Evolutionary conservation across 2,113 vertebrate species (phyloP).

Genomic region (Anarhynchus alexandrinus): DNA sequence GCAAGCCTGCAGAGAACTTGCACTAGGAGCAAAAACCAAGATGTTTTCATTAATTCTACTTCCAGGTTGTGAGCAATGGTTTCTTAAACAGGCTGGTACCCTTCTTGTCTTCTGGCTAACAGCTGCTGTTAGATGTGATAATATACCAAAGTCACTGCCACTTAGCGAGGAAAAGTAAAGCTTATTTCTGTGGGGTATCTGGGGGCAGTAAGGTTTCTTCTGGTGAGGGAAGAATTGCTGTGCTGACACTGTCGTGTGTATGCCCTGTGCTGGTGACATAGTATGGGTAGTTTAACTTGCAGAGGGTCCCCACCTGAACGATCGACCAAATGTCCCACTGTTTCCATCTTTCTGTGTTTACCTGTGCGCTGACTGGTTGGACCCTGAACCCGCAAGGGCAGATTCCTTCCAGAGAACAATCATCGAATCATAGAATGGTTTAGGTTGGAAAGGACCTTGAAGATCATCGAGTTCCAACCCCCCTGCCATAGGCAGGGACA

Average conservation of each 20-base stretch:
- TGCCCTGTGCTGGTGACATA: not conserved
- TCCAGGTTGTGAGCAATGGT: constrained; percentile 33
- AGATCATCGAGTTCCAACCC: no score
- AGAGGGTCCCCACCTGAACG: not conserved
- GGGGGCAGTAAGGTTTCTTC: not conserved
- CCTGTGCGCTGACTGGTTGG: not conserved
- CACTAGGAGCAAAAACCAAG: constrained; percentile 27
- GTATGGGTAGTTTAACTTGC: not conserved
- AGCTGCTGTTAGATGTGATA: not conserved
- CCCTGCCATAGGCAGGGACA: no score
- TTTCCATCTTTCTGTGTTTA: not conserved
- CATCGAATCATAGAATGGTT: no score
- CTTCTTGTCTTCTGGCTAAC: constrained; percentile 1
- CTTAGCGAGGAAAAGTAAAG: not conserved
- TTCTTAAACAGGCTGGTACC: constrained; percentile 24
- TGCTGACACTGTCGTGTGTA: not conserved
- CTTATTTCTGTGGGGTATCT: not conserved
- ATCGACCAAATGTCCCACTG: not conserved
- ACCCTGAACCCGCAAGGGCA: not conserved
- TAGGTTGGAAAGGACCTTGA: no score
- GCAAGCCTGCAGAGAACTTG: not conserved
- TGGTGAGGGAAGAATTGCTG: not conserved
- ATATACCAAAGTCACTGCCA: not conserved
- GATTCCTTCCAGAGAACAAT: not conserved
- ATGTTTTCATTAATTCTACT: constrained; percentile 63